Evolutionary conservation across 1,140 invertebrate genomes (phyloP).

Genomic region (Drosophila sulfurigaster): DNA sequence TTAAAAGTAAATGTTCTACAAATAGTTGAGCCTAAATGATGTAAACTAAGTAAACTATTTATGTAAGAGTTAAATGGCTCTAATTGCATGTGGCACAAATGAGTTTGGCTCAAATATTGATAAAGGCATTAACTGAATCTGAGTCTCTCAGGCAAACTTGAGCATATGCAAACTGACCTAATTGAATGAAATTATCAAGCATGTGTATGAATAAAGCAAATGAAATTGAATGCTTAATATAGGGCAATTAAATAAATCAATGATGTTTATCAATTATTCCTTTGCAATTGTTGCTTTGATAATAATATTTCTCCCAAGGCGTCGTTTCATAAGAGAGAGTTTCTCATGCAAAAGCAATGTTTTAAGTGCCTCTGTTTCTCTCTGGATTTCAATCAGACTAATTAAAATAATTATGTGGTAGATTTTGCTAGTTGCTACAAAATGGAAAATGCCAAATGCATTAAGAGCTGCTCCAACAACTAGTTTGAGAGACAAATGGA

Average conservation of each 20-base stretch:
- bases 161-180: slow-evolving; percentile 6
- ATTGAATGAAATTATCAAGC: neutral
- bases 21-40: too few species aligned
- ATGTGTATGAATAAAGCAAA: neutral
- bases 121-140: neutral
- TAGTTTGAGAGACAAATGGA: slow-evolving; percentile 14
- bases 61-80: too few species aligned
- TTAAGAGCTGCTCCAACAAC: slow-evolving; percentile 15
- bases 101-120: too few species aligned
- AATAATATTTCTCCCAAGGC: slow-evolving; percentile 28
- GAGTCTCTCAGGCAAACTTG: neutral
- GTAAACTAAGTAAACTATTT: too few species aligned
- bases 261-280: slow-evolving; percentile 18
- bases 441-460: slow-evolving; percentile 25
- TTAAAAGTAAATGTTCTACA: too few species aligned
- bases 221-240: slow-evolving; percentile 9
- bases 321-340: neutral
- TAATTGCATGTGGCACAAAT: too few species aligned
- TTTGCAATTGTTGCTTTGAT: slow-evolving; percentile 6
- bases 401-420: slow-evolving; percentile 41
- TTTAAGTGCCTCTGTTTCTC: neutral
- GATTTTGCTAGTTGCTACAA: slow-evolving; percentile 11
- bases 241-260: slow-evolving; percentile 33
- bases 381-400: slow-evolving; percentile 13
- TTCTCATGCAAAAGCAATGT: slow-evolving; percentile 13